Conservation (phyloP, 2,888 invertebrate species). For the Mythimna lalbum region DNA sequence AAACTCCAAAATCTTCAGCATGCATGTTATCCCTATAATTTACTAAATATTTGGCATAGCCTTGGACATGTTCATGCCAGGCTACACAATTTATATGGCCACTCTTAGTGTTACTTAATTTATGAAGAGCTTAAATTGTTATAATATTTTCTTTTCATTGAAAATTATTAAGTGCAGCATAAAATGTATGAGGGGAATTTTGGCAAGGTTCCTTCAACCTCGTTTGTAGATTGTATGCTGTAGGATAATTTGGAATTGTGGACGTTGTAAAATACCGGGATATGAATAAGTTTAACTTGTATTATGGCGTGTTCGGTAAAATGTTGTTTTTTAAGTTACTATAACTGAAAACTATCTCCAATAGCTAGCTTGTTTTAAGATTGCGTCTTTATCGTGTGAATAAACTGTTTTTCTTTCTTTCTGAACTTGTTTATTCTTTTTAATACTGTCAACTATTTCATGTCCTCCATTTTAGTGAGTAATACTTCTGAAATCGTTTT, state of each 20-base stretch:
- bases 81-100: slow-evolving; percentile 40
- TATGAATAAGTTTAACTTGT: slow-evolving; percentile 10
- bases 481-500: no score
- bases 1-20: slow-evolving; percentile 20
- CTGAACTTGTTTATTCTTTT: no score
- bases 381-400: no score
- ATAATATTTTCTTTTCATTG: slow-evolving; percentile 51
- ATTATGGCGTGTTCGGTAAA: neutral
- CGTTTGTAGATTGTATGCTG: slow-evolving; percentile 27
- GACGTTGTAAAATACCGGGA: neutral
- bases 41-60: slow-evolving; percentile 51
- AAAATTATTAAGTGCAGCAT: slow-evolving; percentile 53
- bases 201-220: slow-evolving; percentile 40
- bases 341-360: neutral
- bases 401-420: no score
- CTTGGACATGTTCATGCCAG: slow-evolving; percentile 15
- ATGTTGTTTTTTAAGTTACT: neutral
- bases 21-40: slow-evolving; percentile 42
- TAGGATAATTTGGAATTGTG: slow-evolving; percentile 44
- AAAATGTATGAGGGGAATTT: slow-evolving; percentile 37
- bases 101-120: slow-evolving; percentile 37
- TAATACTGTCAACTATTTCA: no score
- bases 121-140: slow-evolving; percentile 43
- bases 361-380: no score
- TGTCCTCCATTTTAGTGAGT: no score